phyloP scores from a whole-genome alignment of 2,113 vertebrate genomes.

The Corythaeola cristata region DNA sequence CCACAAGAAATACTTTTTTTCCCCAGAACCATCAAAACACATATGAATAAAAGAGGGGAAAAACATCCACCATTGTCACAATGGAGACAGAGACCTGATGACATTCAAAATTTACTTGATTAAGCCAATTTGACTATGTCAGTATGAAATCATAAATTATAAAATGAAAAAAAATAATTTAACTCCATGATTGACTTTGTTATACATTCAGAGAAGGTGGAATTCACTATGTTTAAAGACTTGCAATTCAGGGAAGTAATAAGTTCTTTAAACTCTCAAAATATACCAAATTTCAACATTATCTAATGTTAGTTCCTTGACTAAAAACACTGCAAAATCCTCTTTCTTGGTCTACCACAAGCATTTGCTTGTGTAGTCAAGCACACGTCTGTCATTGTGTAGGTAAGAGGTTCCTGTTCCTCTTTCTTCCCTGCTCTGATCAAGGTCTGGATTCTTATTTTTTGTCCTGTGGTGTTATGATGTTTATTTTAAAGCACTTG shows the following conservation, averaged over 20 bases:
- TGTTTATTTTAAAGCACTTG: not conserved
- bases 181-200: not conserved
- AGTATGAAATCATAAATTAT: not conserved
- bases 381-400: rapidly evolving
- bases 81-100: not conserved
- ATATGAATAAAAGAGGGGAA: rapidly evolving
- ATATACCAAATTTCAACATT: not conserved
- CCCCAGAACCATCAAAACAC: not conserved
- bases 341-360: not conserved
- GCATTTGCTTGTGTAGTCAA: not conserved
- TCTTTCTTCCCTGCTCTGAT: not conserved
- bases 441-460: not conserved
- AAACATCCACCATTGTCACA: not conserved
- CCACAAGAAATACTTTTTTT: not conserved
- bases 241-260: not conserved
- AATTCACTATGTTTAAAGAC: not conserved
- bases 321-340: not conserved
- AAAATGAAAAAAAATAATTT: not conserved
- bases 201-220: not conserved
- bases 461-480: no score
- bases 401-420: not conserved
- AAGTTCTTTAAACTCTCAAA: not conserved
- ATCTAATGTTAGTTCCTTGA: not conserved
- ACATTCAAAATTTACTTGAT: not conserved
- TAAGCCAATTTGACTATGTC: not conserved